Base-by-base conservation (phyloP, 2,113 vertebrate species). In the Thoracochromis brauschi region DNA sequence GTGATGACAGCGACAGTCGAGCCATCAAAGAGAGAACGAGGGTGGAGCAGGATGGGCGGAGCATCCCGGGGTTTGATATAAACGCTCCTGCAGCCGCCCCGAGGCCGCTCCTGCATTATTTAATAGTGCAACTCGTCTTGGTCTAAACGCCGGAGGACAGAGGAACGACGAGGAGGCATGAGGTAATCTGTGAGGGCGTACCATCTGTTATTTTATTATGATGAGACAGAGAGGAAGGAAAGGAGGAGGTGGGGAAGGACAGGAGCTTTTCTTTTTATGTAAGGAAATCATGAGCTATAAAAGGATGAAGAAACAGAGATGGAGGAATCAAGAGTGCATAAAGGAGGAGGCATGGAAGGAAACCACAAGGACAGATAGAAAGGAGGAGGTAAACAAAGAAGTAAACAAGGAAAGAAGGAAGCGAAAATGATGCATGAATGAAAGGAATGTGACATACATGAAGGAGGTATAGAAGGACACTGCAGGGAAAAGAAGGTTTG, bases 21-120 rank as follows among this genome's bases (percentile, higher is more conserved):
- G 10, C 4, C 12, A 49, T 58, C 45, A 1, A 42, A 73, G 7
- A 11, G 3, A 45, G 17, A 35, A 2, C 3, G 24, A 17, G 29
- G 24, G n/a, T n/a, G 55, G 55, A 7, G 31, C 4, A 9, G 57
- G 7, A 51, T 8, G 11, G 60, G 58, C 11, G 49, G 78, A 13
- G 35, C 7, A 35, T 24, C 24, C 5, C 9, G 9, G 83, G 54
- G 42, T 73, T 85, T 85, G 31, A 84, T 84, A 68, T 63, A 40
- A 92, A 86, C 21, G 47, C 4, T 86, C 35, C n/a, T 84, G 63
- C 78, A 71, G 81, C 24, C 6, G 35, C 87, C 92, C 83, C 4
- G 8, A 33, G 87, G 92, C 49, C 29, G 68, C 86, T 89, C 14
- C 86, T 94, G 82, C 88, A 93, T 94, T 93, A 93, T 92, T 94